phyloP scores from a whole-genome alignment of 2,888 invertebrate species.

The Mermis nigrescens region DNA sequence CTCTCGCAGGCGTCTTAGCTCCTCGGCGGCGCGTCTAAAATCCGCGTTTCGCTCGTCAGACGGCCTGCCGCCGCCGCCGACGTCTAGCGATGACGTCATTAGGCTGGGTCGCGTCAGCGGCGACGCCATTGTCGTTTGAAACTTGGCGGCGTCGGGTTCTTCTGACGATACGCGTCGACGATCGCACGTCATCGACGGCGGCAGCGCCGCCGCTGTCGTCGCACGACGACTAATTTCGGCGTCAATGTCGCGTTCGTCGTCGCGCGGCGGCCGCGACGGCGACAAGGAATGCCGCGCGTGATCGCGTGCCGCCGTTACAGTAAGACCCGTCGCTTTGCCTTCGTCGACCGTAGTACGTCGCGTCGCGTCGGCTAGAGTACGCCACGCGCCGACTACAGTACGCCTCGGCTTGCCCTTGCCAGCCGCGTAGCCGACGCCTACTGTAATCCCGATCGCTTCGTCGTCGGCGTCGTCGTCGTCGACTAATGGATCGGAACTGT shows the following conservation, averaged over 20 bases:
- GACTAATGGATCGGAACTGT: no score
- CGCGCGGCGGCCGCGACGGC: no score
- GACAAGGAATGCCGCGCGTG: neutral
- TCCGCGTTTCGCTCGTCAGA: no score
- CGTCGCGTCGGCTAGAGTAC: no score
- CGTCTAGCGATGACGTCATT: neutral
- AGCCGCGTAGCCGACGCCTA: neutral
- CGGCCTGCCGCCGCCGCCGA: neutral
- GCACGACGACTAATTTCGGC: constrained; percentile 15
- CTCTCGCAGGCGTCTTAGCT: constrained; percentile 18
- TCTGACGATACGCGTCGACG: no score
- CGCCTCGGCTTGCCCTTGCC: neutral
- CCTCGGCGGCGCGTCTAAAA: constrained; percentile 4
- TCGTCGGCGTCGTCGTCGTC: no score
- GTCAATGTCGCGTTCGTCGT: constrained; percentile 25
- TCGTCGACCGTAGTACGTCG: no score
- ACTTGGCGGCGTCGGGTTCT: neutral
- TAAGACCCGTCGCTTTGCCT: no score
- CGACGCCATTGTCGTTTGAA: neutral
- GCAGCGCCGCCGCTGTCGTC: neutral
- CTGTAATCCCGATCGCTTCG: no score
- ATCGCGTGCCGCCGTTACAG: neutral
- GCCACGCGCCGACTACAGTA: no score
- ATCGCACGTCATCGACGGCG: no score
- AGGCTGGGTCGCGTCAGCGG: no score